Conservation (phyloP, 2,888 invertebrate species). For the Lycophotia porphyrea region DNA sequence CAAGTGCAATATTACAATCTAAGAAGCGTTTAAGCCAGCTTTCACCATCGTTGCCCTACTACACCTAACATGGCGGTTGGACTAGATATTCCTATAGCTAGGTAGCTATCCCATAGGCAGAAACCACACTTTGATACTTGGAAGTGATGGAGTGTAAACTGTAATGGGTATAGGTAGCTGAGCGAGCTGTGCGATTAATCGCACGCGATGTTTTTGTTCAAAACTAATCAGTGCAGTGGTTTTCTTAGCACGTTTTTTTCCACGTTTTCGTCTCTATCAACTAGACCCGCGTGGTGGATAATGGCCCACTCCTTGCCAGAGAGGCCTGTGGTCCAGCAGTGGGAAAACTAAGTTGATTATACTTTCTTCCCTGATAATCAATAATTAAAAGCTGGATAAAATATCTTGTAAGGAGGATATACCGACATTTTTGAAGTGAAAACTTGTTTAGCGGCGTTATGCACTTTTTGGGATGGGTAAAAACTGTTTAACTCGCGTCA, state of each 20-base stretch:
- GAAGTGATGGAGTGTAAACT: slow-evolving; percentile 13
- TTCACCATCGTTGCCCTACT: slow-evolving; percentile 50
- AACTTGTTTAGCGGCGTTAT: too few relatives aligned
- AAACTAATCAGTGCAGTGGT: slow-evolving; percentile 27
- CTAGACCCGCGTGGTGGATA: not conserved
- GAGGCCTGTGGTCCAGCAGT: not conserved
- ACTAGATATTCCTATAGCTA: slow-evolving; percentile 32
- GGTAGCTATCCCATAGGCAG: not conserved
- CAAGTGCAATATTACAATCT: slow-evolving; percentile 4
- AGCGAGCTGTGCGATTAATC: slow-evolving; percentile 29
- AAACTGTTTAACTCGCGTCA: too few relatives aligned
- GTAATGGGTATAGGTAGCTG: slow-evolving; percentile 2
- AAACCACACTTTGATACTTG: slow-evolving; percentile 32
- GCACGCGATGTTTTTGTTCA: slow-evolving; percentile 42
- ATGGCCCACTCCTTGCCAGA: not conserved
- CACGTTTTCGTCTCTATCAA: not conserved
- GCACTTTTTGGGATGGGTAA: too few relatives aligned
- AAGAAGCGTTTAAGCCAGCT: slow-evolving; percentile 34
- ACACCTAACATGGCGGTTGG: slow-evolving; percentile 12
- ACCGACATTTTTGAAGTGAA: too few relatives aligned
- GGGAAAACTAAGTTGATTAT: not conserved
- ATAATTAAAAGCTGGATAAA: not conserved
- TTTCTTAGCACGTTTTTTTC: slow-evolving; percentile 2
- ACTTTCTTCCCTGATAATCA: not conserved
- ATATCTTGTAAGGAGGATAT: not conserved